Conservation (phyloP, 2,888 invertebrate genomes). For the Elegia similella region DNA sequence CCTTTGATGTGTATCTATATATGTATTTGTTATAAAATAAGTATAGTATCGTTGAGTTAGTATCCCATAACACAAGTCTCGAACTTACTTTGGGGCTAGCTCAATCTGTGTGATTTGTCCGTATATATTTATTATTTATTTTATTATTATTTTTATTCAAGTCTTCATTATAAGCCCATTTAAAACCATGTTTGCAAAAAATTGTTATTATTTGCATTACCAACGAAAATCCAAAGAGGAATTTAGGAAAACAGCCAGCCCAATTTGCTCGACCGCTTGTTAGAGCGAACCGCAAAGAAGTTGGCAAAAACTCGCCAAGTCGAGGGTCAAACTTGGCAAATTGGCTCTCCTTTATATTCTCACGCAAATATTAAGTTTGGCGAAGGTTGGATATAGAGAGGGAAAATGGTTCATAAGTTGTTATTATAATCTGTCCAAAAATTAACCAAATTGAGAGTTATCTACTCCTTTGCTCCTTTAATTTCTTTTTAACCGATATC, state of each 20-base stretch:
- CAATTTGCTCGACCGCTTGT: constrained; percentile 28
- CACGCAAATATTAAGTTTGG: constrained; percentile 26
- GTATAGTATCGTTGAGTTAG: no score
- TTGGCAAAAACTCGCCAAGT: constrained; percentile 26
- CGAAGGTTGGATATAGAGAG: constrained; percentile 3
- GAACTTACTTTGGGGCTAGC: no score
- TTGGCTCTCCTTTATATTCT: constrained; percentile 32
- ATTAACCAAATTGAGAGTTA: no score
- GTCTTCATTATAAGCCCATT: no score
- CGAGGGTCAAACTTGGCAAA: constrained; percentile 30
- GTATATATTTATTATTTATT: no score
- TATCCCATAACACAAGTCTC: no score
- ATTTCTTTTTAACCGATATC: no score
- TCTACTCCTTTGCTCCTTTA: no score
- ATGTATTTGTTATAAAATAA: no score
- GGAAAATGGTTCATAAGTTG: background rate
- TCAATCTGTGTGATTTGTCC: no score
- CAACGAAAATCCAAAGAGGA: background rate
- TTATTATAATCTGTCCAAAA: background rate
- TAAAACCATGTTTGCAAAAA: background rate
- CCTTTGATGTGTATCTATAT: no score
- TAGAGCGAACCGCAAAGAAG: constrained; percentile 22
- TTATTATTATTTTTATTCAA: no score
- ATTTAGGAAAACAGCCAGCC: constrained; percentile 16
- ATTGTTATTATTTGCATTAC: background rate